Conservation (phyloP, 2,797 vertebrate species). For the Notolepis coatsorum region DNA sequence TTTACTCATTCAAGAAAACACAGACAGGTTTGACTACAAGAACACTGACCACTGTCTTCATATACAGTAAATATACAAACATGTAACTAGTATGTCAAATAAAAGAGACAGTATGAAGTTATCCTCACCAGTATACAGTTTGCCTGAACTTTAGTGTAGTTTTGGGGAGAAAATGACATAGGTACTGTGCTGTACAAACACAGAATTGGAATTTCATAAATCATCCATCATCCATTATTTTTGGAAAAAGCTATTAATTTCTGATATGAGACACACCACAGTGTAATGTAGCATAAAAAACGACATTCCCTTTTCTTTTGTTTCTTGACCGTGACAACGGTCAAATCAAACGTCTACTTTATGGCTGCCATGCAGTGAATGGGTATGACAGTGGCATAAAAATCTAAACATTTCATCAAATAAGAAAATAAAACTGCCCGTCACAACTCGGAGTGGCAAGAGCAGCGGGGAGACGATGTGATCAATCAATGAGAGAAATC, state of each 20-base stretch:
- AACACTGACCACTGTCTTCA: too few relatives aligned
- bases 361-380: constrained; percentile 52
- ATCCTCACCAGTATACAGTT: constrained; percentile 31
- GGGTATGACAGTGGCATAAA: constrained; percentile 59
- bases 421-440: constrained; percentile 73
- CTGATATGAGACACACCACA: constrained; percentile 53
- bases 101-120: constrained; percentile 23
- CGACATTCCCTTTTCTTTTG: too few relatives aligned
- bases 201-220: constrained; percentile 44
- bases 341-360: constrained; percentile 53
- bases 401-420: constrained; percentile 73
- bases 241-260: constrained; percentile 70
- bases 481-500: constrained; percentile 81
- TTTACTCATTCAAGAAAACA: too few relatives aligned
- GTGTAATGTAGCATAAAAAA: constrained; percentile 49
- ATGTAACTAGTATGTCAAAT: constrained; percentile 27
- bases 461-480: constrained; percentile 62
- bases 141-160: constrained; percentile 49
- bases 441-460: constrained; percentile 62
- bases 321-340: constrained; percentile 58
- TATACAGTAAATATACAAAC: too few relatives aligned
- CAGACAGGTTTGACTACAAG: too few relatives aligned
- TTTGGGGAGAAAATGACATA: constrained; percentile 27
- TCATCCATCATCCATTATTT: constrained; percentile 71
- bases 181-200: constrained; percentile 25